phyloP scores from a whole-genome alignment of 30 jellyfish, hydroid and myxozoan genomes.

The Chironex yamaguchii region DNA sequence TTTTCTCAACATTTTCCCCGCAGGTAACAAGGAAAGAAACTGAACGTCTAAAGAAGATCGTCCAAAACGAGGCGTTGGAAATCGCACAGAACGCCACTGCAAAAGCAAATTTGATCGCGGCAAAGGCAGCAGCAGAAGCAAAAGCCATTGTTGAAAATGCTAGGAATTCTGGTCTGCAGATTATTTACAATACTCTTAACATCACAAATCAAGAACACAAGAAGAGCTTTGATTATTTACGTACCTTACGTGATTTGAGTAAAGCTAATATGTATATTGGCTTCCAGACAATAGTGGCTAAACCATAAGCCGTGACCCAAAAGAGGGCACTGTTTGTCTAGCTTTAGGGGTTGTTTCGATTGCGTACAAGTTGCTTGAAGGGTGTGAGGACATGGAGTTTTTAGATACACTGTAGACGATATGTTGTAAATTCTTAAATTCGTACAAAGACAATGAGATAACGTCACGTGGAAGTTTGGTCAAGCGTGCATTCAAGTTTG shows the following conservation, averaged over 20 bases:
- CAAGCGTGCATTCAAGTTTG: too few species aligned
- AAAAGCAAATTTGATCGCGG: slow-evolving; percentile 13
- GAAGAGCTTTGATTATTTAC: slow-evolving; percentile 61
- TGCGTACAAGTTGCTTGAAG: too few species aligned
- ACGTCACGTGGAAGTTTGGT: too few species aligned
- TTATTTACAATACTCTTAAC: slow-evolving; percentile 28
- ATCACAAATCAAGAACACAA: slow-evolving; percentile 54
- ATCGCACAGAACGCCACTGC: slow-evolving; percentile 61
- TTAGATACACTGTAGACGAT: too few species aligned
- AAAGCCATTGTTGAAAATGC: slow-evolving; percentile 59
- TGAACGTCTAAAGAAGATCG: slow-evolving; percentile 26
- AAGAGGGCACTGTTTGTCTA: too few species aligned
- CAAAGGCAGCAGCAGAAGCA: slow-evolving; percentile 61
- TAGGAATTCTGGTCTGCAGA: slow-evolving; percentile 74
- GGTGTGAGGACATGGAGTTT: too few species aligned
- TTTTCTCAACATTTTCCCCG: too few species aligned
- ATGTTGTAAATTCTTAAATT: too few species aligned
- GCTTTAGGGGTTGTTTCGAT: too few species aligned
- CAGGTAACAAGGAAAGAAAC: slow-evolving; percentile 67
- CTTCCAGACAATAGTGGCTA: slow-evolving; percentile 60
- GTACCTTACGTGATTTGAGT: slow-evolving; percentile 37
- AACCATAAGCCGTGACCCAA: too few species aligned
- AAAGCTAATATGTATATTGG: slow-evolving; percentile 51
- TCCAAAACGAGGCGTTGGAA: slow-evolving; percentile 33
- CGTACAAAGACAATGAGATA: too few species aligned